Evolutionary conservation across 2,888 invertebrate species (phyloP).

Genomic region (Aleiodes alternator): DNA sequence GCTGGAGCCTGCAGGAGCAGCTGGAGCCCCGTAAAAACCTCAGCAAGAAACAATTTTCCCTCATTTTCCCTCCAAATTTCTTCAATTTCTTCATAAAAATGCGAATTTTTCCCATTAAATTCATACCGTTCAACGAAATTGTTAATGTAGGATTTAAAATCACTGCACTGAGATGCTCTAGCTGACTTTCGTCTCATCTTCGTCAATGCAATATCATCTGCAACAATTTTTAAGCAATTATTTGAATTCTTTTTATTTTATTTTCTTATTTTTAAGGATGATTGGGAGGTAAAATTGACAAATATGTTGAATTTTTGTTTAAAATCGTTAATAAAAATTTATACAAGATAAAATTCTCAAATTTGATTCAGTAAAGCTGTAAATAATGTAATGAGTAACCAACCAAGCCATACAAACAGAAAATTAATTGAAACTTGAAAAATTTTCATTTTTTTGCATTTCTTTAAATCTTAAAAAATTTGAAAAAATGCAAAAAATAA

Average conservation of each 20-base stretch:
- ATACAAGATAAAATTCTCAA: no score
- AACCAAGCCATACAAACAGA: no score
- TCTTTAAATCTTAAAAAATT: no score
- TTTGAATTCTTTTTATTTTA: background rate
- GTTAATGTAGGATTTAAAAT: conserved; percentile 65
- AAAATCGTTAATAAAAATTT: no score
- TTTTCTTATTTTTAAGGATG: no score
- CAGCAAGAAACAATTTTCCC: conserved; percentile 59
- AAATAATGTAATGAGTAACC: no score
- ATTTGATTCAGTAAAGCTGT: no score
- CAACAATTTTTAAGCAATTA: conserved; percentile 45
- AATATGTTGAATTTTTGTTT: no score
- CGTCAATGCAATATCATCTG: conserved; percentile 64
- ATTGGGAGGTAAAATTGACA: no score
- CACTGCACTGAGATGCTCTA: conserved; percentile 67
- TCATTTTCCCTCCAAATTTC: conserved; percentile 62
- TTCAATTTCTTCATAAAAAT: conserved; percentile 55
- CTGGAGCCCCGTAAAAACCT: conserved; percentile 70
- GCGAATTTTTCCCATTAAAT: conserved; percentile 47
- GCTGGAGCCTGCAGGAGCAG: conserved; percentile 68
- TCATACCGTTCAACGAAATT: conserved; percentile 66
- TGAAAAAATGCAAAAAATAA: no score
- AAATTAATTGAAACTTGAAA: no score
- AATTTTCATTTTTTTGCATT: no score
- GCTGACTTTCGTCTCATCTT: conserved; percentile 68